Conservation (phyloP, 2,888 invertebrate genomes). For the Nomada fucata region DNA sequence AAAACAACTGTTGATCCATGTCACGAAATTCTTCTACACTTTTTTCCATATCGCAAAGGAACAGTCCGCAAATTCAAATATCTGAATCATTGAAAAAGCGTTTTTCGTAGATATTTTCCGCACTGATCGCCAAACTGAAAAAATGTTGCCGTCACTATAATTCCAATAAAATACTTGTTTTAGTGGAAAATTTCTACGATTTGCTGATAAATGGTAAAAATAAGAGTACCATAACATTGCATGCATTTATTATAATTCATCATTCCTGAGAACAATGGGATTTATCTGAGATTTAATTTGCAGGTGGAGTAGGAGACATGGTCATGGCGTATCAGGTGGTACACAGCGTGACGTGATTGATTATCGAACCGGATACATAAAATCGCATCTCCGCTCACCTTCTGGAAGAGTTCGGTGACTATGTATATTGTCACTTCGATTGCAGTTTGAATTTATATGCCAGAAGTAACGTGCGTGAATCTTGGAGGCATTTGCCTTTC, state of each 20-base stretch:
- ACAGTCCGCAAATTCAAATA: constrained; percentile 21
- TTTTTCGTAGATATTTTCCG: constrained; percentile 32
- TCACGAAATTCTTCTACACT: background rate
- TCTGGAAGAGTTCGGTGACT: constrained; percentile 96
- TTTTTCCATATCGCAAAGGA: background rate
- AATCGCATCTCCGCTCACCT: constrained; percentile 95
- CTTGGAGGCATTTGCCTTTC: constrained; percentile 5
- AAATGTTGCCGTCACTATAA: background rate
- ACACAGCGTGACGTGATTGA: constrained; percentile 89
- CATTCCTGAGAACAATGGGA: background rate
- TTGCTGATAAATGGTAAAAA: background rate
- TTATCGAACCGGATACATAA: constrained; percentile 94
- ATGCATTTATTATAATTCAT: constrained; percentile 18
- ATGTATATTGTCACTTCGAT: constrained; percentile 34
- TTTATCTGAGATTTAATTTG: constrained; percentile 66
- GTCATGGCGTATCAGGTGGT: constrained; percentile 85
- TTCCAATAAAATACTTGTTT: background rate
- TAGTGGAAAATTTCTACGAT: constrained; percentile 21
- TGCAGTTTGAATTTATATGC: constrained; percentile 20
- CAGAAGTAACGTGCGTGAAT: constrained; percentile 12
- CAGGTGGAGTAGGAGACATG: constrained; percentile 94
- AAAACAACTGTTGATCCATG: too few species aligned
- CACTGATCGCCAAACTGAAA: background rate
- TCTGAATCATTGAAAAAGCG: background rate
- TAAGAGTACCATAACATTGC: constrained; percentile 40